Percentiles rank a stretch among this genome's conserved stretches.
These are phyloP conservation scores for Hirudinaria manillensis DNA, from an alignment of 2,888 invertebrate species.

Conservation along the genomic window DNA sequence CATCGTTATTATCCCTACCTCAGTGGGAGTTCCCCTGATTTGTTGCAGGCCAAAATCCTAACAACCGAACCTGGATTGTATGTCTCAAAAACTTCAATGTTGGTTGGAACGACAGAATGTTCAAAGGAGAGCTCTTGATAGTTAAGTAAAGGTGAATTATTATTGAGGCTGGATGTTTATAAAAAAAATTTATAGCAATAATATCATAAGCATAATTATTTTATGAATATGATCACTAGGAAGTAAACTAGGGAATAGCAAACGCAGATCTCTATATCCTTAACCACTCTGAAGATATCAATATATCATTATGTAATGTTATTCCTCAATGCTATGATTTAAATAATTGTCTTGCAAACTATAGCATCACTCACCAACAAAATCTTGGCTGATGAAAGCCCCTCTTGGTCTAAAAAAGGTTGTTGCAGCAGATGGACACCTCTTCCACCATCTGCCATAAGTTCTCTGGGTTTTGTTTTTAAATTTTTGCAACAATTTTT, in stretches of 20 bases:
- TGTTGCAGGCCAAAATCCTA: slow-evolving; percentile 46
- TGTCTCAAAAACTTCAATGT: slow-evolving; percentile 50
- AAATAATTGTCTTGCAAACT: no score
- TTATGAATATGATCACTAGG: no score
- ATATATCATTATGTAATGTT: no score
- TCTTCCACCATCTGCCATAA: slow-evolving; percentile 52
- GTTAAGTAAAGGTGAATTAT: neutral
- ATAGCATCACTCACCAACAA: slow-evolving; percentile 46
- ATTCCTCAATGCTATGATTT: no score
- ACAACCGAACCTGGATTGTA: slow-evolving; percentile 53
- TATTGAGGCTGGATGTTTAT: neutral
- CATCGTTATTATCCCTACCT: neutral
- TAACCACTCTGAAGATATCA: no score
- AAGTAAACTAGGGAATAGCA: no score
- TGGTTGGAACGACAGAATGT: slow-evolving; percentile 44
- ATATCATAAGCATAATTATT: neutral
- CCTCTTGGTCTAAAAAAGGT: slow-evolving; percentile 44
- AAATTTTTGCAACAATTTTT: neutral
- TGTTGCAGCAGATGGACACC: slow-evolving; percentile 44
- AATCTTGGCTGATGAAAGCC: slow-evolving; percentile 48
- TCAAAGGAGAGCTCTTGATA: slow-evolving; percentile 47
- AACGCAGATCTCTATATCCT: no score
- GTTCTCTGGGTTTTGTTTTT: slow-evolving; percentile 44
- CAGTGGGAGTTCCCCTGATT: neutral
- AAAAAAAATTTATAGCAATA: neutral